Evolutionary conservation across 2,113 vertebrate genomes (phyloP), one percentile per base, ranked within the genome.

Genomic region (Glaucidium brasilianum): DNA sequence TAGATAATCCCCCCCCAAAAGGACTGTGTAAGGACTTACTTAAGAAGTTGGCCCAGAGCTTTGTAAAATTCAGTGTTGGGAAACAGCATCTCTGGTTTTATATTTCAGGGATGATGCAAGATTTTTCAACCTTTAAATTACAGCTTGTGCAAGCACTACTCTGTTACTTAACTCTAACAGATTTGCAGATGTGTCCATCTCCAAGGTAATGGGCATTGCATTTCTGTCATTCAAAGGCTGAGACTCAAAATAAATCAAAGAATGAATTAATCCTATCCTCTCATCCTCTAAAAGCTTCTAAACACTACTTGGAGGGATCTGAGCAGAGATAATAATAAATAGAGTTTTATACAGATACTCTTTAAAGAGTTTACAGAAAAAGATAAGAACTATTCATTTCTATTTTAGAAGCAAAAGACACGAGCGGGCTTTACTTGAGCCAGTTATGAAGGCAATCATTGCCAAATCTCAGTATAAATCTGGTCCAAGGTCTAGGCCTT

Each of bases 81-180:
- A 95, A 96, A 85, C 45, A 87, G 62, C 77, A 94, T 78, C 64
- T 87, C 56, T 85, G 90, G 94, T 74, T 94, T 97, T 95, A 58
- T 93, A 87, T 97, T 96, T 96, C 97, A 97, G 68, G 62, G 62
- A 92, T 89, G 87, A 96, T 79, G 94, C 90, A 97, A 97, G 83
- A 62, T 86, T 89, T 94, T 92, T 94, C 95, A 88, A 37, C 79
- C 88, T 96, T 95, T 89, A 95, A 91, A 92, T 96, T 96, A 60
- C 47, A 94, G 80, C 80, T 95, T 95, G 88, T 85, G 85, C 85
- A 89, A 96, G 91, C 90, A 92, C 45, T 86, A 76, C 45, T 75
- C 43, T 82, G 59, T 89, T 95, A 97, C 72, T 94, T 93, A 95
- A 92, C 49, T 83, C 62, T 43, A 76, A 85, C 25, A 77, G 55